Percentiles rank a stretch among this genome's conserved stretches.
These are phyloP conservation scores for Nasalis larvatus DNA, from an alignment of 2,113 vertebrate species.

Conservation along the genomic window DNA sequence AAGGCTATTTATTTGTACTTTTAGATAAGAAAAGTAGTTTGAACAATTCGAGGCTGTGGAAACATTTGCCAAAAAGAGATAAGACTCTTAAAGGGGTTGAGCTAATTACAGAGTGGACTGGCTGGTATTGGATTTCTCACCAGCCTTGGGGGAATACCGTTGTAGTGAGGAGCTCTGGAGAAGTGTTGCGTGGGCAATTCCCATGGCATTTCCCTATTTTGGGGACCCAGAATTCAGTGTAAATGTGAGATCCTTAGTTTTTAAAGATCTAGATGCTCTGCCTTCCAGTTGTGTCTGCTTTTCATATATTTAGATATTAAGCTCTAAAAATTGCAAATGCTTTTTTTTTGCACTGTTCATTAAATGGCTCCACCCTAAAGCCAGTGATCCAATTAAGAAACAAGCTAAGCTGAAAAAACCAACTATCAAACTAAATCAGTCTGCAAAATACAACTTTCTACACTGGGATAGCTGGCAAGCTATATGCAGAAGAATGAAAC, in stretches of 20 bases:
- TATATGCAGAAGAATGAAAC: no score
- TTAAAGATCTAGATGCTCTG: neutral
- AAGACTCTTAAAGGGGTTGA: neutral
- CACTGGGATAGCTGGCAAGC: no score
- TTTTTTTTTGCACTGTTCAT: neutral
- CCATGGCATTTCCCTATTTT: neutral
- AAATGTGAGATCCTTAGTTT: neutral
- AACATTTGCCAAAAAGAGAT: neutral
- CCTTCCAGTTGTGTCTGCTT: neutral
- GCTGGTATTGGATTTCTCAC: neutral
- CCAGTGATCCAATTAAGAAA: neutral
- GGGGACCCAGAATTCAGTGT: neutral
- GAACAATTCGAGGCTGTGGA: neutral
- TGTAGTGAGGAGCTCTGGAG: neutral
- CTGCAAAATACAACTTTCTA: neutral
- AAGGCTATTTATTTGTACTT: neutral
- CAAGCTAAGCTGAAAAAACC: neutral
- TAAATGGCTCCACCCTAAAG: neutral
- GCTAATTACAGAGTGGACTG: neutral
- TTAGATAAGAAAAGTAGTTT: neutral
- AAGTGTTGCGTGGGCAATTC: neutral
- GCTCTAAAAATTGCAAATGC: neutral
- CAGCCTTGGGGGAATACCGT: neutral
- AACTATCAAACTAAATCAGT: neutral
- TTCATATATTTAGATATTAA: neutral